Conservation (phyloP, 1,140 invertebrate genomes). For the Diorhabda elongata region DNA sequence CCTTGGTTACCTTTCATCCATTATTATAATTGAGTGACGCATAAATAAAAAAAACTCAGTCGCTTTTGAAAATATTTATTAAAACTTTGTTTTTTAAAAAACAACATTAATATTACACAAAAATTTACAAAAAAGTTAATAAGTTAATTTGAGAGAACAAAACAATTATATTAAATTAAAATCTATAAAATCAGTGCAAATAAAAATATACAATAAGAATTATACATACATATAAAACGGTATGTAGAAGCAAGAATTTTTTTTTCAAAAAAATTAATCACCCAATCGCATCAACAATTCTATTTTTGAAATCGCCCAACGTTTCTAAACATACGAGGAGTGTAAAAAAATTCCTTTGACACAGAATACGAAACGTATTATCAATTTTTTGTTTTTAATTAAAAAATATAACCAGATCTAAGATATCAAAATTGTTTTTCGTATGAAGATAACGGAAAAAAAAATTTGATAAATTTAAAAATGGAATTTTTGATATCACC, state of each 20-base stretch:
- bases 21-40: neutral
- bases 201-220: constrained; percentile 18
- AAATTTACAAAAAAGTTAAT: constrained; percentile 23
- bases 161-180: constrained; percentile 12
- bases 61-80: constrained; percentile 19
- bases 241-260: constrained; percentile 1
- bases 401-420: too few relatives aligned
- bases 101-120: constrained; percentile 22
- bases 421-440: too few relatives aligned
- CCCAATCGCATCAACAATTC: too few relatives aligned
- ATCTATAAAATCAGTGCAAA: constrained; percentile 19
- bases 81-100: constrained; percentile 19
- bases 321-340: too few relatives aligned
- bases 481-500: too few relatives aligned
- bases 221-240: constrained; percentile 7
- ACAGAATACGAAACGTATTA: too few relatives aligned
- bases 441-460: too few relatives aligned
- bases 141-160: constrained; percentile 22
- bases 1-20: neutral
- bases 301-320: too few relatives aligned
- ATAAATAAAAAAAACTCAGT: neutral
- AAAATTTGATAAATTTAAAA: too few relatives aligned
- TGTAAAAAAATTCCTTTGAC: too few relatives aligned
- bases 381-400: too few relatives aligned
- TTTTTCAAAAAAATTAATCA: neutral